phyloP scores from a whole-genome alignment of 2,797 vertebrate species.

The Tamandua tetradactyla region DNA sequence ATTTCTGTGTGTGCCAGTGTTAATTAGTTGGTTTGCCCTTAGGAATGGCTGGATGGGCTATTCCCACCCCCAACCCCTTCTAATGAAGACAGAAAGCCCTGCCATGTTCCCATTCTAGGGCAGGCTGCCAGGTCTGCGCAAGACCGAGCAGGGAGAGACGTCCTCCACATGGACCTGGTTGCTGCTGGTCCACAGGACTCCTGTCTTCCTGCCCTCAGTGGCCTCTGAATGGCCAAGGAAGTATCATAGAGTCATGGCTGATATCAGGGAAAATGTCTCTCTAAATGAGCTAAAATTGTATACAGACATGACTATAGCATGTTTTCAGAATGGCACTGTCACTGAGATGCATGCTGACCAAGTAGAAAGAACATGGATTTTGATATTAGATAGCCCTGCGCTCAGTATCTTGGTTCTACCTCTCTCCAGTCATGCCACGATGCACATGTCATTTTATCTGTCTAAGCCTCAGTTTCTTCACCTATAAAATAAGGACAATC shows the following conservation, averaged over 20 bases:
- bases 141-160: neutral
- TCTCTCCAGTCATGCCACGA: neutral
- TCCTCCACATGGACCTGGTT: neutral
- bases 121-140: neutral
- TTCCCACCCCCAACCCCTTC: neutral
- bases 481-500: neutral
- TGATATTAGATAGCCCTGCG: neutral
- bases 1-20: neutral
- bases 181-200: neutral
- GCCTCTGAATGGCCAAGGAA: neutral
- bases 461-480: neutral
- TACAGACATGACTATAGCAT: neutral
- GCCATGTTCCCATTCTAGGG: neutral
- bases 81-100: neutral
- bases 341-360: neutral
- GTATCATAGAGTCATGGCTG: neutral
- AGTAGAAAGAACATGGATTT: neutral
- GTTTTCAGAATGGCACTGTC: neutral
- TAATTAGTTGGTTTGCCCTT: conserved; percentile 24
- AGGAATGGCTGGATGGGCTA: neutral
- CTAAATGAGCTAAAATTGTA: neutral
- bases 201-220: neutral
- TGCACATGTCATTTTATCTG: neutral
- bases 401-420: neutral
- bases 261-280: neutral